A percentile compares a stretch with the other conserved stretches of the same genome.
Conservation (phyloP, 2,888 invertebrate genomes). For the Rhabditophanes sp. region DNA sequence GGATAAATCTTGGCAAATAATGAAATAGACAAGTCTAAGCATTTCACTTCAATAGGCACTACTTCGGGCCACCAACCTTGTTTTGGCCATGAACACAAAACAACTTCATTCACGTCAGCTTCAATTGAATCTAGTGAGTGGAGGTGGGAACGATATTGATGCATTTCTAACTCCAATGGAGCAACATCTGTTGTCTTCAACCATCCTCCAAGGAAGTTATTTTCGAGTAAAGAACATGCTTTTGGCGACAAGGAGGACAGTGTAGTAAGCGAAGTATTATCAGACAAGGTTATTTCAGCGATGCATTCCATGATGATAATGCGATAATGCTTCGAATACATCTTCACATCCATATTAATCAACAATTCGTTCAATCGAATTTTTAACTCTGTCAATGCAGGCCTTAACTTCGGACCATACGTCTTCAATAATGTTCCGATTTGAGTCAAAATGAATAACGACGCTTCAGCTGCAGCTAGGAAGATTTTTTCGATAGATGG, state of each 20-base stretch:
- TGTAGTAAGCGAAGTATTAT: constrained; percentile 70
- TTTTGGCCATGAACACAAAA: constrained; percentile 9
- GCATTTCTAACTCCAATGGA: constrained; percentile 57
- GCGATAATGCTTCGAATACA: no score
- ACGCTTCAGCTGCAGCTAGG: constrained; percentile 79
- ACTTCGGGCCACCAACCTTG: constrained; percentile 41
- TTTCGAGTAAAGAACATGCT: constrained; percentile 73
- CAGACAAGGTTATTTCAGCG: constrained; percentile 81
- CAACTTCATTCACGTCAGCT: constrained; percentile 1
- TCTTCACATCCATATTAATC: constrained; percentile 56
- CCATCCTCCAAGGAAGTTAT: constrained; percentile 81
- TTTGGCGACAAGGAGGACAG: constrained; percentile 65
- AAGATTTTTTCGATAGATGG: constrained; percentile 67
- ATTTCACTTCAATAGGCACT: constrained; percentile 79
- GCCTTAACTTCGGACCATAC: constrained; percentile 58
- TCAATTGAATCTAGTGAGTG: constrained; percentile 1
- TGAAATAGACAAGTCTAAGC: constrained; percentile 79
- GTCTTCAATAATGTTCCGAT: constrained; percentile 63
- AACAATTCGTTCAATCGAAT: constrained; percentile 77
- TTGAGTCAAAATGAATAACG: constrained; percentile 66
- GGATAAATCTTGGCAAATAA: constrained; percentile 87
- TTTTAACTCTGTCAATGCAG: constrained; percentile 52
- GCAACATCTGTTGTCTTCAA: constrained; percentile 80
- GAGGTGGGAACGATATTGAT: no score
- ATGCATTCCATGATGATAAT: no score